phyloP scores from a whole-genome alignment of 2,113 vertebrate species.

The Festucalex cinctus region DNA sequence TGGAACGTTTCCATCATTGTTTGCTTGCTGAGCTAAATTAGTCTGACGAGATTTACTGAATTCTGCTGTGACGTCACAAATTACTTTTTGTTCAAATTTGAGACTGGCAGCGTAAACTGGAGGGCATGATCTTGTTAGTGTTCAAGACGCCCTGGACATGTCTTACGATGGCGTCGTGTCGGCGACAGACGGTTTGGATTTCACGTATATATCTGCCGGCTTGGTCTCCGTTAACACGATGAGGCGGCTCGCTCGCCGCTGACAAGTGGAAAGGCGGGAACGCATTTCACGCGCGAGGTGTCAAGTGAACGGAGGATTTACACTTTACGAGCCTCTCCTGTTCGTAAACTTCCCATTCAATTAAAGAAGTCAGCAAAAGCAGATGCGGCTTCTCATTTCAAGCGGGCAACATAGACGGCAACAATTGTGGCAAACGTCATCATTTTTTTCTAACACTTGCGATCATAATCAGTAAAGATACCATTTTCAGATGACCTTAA shows the following conservation, averaged over 20 bases:
- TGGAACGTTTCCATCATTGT: neutral
- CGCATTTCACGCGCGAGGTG: constrained; percentile 50
- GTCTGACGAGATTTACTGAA: neutral
- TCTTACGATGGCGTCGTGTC: neutral
- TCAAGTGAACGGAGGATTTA: constrained; percentile 48
- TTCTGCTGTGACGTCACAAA: neutral
- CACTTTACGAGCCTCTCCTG: constrained; percentile 56
- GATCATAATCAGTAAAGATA: no score
- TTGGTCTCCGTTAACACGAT: constrained; percentile 30
- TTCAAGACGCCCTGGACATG: neutral
- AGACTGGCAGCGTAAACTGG: neutral
- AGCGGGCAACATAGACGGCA: neutral
- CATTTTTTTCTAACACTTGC: neutral
- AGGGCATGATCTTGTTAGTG: neutral
- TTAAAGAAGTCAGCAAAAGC: constrained; percentile 27
- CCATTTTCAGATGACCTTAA: no score
- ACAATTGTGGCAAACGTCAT: neutral
- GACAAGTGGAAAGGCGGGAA: constrained; percentile 37
- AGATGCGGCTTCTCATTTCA: constrained; percentile 6
- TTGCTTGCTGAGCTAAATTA: neutral
- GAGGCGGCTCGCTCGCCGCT: constrained; percentile 19
- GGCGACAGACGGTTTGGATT: constrained; percentile 13
- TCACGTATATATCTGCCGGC: constrained; percentile 12
- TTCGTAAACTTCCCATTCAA: constrained; percentile 55
- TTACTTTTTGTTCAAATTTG: neutral